These are phyloP conservation scores for Megalopta genalis DNA, from an alignment of 1,140 invertebrate species.

Conservation along the genomic window DNA sequence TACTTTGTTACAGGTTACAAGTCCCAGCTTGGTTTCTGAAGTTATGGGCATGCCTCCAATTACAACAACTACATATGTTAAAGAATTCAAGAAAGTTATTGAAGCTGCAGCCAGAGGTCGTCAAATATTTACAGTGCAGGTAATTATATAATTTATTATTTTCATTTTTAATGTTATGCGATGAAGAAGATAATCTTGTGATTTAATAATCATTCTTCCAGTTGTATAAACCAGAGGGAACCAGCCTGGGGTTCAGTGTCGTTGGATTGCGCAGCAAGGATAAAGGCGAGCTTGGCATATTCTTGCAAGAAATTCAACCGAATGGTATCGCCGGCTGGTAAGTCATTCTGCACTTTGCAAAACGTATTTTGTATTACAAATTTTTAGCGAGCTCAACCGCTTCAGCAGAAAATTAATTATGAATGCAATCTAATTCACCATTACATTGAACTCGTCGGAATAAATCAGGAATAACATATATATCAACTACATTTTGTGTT, in stretches of 20 bases:
- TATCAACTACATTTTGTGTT: no score
- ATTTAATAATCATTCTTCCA: conserved; percentile 67
- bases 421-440: no score
- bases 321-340: conserved; percentile 87
- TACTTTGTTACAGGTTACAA: conserved; percentile 73
- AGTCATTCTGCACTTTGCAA: conserved; percentile 61
- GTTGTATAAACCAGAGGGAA: conserved; percentile 87
- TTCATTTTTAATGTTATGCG: background rate
- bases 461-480: no score
- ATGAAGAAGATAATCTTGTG: background rate
- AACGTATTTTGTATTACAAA: background rate
- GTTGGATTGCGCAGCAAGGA: conserved; percentile 86
- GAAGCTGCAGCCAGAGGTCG: conserved; percentile 83
- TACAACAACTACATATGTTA: conserved; percentile 82
- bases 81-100: conserved; percentile 84
- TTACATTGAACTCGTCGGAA: no score
- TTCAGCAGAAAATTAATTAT: no score
- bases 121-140: conserved; percentile 82
- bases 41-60: conserved; percentile 81
- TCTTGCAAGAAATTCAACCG: conserved; percentile 88
- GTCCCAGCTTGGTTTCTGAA: conserved; percentile 77
- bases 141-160: conserved; percentile 50
- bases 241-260: conserved; percentile 89
- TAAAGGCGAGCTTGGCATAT: conserved; percentile 88
- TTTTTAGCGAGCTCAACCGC: background rate